These are phyloP conservation scores for Corydoras maculifer DNA, from an alignment of 2,113 vertebrate genomes.

Conservation along the genomic window DNA sequence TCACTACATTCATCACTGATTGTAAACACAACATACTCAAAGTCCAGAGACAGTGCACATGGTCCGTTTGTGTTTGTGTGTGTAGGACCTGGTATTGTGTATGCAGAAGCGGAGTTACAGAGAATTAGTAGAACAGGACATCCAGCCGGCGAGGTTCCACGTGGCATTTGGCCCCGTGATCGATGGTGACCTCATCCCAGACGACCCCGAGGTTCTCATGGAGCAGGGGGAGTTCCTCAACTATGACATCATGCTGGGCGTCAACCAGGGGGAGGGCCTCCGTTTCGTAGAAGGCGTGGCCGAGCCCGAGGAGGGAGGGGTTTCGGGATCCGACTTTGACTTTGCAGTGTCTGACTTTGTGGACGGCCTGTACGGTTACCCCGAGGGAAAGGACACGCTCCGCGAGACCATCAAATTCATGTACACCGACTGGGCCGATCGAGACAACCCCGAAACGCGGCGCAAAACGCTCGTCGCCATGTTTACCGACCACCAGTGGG, in stretches of 20 bases:
- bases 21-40: too few relatives aligned
- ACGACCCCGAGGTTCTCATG: constrained; percentile 97
- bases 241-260: constrained; percentile 97
- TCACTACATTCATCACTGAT: too few relatives aligned
- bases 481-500: constrained; percentile 98
- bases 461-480: constrained; percentile 95
- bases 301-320: constrained; percentile 88
- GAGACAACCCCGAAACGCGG: constrained; percentile 93
- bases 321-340: constrained; percentile 94
- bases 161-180: constrained; percentile 97
- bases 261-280: constrained; percentile 95
- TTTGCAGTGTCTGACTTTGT: constrained; percentile 96
- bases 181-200: constrained; percentile 93
- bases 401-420: constrained; percentile 72
- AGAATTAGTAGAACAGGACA: constrained; percentile 96
- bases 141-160: constrained; percentile 91
- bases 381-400: too few relatives aligned
- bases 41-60: too few relatives aligned
- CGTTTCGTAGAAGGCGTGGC: constrained; percentile 96
- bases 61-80: constrained; percentile 28
- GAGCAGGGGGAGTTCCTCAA: constrained; percentile 99
- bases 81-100: constrained; percentile 88
- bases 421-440: constrained; percentile 98
- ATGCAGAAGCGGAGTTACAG: constrained; percentile 90
- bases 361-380: constrained; percentile 60